Evolutionary conservation across 2,113 vertebrate species (phyloP), one percentile per base, ranked within the genome.

Genomic region (Indicator indicator): DNA sequence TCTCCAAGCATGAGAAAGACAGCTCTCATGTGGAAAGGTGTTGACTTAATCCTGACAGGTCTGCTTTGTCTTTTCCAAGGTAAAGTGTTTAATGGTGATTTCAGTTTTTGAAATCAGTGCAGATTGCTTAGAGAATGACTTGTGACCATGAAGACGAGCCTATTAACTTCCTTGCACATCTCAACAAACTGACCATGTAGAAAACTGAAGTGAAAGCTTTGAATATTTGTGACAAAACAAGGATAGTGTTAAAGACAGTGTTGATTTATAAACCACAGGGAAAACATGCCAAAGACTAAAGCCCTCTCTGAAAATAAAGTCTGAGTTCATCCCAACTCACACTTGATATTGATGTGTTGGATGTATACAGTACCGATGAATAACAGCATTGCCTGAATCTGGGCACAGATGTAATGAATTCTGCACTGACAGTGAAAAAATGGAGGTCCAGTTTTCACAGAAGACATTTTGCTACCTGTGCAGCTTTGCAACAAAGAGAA

Each of bases 171-270:
- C 74, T 90, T 70, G 59, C 42, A 59, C 20, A 48, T 83, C 40
- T 70, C 56, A 83, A 44, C 62, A 76, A 91, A 73, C 67, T 36
- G 55, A 44, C 14, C 24, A 71, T 21, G 54, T 74, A 71, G 56
- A 42, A 75, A 52, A 55, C 17, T 2, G 18, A 75, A 74, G 18
- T 42, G 32, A 86, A 94, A 92, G 32, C 44, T 96, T 79, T 85
- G 86, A 92, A 77, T 69, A 75, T 48, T 87, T 74, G n/a, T 70
- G 64, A 94, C 42, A 88, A 95, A 89, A 94, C 91, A 95, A 96
- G 89, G 94, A 82, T 68, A 63, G 33, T 3, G 7, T 89, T 89
- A 92, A 93, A 93, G 42, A 40, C 20, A 78, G 5, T 7, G 40
- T 16, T 23, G 42, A 75, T 73, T 82, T 55, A 38, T 46, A 87